Conservation (phyloP, 1,140 invertebrate genomes). For the Neocloeon triangulifer region DNA sequence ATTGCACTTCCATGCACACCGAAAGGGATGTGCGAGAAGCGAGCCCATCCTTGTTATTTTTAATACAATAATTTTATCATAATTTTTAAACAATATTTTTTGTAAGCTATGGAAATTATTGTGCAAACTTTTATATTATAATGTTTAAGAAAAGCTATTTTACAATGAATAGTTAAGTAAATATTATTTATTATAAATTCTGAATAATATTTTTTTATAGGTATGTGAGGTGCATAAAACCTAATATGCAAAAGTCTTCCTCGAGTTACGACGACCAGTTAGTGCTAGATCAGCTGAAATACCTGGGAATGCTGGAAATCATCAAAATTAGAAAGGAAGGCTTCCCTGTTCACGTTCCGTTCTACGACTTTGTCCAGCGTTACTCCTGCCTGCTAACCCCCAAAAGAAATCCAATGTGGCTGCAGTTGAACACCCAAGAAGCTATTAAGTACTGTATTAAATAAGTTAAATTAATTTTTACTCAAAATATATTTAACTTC, state of each 20-base stretch:
- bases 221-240: constrained; percentile 90
- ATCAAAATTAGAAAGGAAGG: constrained; percentile 83
- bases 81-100: constrained; percentile 1
- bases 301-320: constrained; percentile 90
- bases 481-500: constrained; percentile 2
- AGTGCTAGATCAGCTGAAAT: constrained; percentile 74
- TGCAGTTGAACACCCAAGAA: no score
- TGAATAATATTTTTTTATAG: constrained; percentile 18
- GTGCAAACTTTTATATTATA: constrained; percentile 3
- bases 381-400: constrained; percentile 53
- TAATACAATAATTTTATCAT: no score
- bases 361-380: constrained; percentile 51
- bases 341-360: constrained; percentile 69
- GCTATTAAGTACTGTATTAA: constrained; percentile 27
- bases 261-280: constrained; percentile 62
- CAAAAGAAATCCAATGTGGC: constrained; percentile 17
- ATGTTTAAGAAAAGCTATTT: constrained; percentile 1
- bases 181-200: neutral
- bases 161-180: neutral
- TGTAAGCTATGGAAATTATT: constrained; percentile 1
- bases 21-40: no score
- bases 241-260: constrained; percentile 69
- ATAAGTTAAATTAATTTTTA: no score
- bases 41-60: no score
- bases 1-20: no score